phyloP scores from a whole-genome alignment of 2,888 invertebrate species.

The Machimus atricapillus region DNA sequence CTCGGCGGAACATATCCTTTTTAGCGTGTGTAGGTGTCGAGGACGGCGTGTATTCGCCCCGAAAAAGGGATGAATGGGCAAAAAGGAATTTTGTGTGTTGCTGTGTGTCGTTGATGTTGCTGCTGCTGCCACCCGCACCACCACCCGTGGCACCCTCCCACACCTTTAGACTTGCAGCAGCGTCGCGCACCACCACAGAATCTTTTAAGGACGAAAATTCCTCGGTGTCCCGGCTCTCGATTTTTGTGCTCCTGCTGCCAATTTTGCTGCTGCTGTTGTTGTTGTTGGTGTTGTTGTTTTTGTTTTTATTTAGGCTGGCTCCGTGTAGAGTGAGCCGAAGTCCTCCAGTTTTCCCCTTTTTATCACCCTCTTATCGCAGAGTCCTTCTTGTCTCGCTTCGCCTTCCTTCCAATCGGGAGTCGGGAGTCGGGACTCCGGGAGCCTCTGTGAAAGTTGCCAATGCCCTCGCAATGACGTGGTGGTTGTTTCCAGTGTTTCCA shows the following conservation, averaged over 20 bases:
- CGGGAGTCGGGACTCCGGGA: background rate
- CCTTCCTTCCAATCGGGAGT: background rate
- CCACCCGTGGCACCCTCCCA: background rate
- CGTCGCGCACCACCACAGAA: background rate
- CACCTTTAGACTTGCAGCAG: background rate
- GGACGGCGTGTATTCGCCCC: background rate
- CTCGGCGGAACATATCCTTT: conserved; percentile 17
- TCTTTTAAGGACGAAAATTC: conserved; percentile 25
- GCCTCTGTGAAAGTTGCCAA: background rate
- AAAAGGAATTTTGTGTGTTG: conserved; percentile 6
- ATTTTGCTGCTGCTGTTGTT: background rate
- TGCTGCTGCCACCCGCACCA: background rate
- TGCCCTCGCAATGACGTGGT: background rate
- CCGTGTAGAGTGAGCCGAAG: background rate
- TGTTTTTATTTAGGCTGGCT: background rate
- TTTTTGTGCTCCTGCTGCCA: background rate
- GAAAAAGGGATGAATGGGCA: background rate
- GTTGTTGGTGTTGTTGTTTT: background rate
- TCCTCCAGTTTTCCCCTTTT: conserved; percentile 13
- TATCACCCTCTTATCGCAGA: conserved; percentile 3
- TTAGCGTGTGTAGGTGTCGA: conserved; percentile 23
- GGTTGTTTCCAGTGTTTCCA: background rate
- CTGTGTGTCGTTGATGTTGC: background rate
- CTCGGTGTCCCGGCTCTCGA: background rate
- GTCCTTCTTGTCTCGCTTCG: background rate